phyloP scores from a whole-genome alignment of 2,888 invertebrate species.

The Pristionchus fissidentatus region DNA sequence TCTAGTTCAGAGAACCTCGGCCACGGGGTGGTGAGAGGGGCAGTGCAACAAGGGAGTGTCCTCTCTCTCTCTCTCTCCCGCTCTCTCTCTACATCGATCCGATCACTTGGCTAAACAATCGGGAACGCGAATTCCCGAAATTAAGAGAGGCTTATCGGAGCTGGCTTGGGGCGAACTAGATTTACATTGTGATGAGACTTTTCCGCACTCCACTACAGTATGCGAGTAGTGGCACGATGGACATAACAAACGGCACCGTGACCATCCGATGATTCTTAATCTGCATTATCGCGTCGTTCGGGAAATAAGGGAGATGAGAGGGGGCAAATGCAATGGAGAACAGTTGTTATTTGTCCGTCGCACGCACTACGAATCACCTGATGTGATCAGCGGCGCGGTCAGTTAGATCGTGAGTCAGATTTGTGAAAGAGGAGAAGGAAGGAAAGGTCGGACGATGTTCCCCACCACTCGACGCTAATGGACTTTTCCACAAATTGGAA shows the following conservation, averaged over 20 bases:
- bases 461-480: not conserved
- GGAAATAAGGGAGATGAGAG: no score
- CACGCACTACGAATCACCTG: no score
- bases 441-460: not conserved
- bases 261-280: no score
- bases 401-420: constrained; percentile 24
- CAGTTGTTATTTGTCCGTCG: constrained; percentile 16
- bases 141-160: not conserved
- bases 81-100: constrained; percentile 30
- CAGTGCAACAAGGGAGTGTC: constrained; percentile 23
- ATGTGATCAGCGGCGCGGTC: no score
- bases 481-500: constrained; percentile 25
- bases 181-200: no score
- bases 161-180: no score
- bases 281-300: no score
- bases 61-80: not conserved
- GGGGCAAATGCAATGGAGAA: not conserved
- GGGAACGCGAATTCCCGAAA: no score
- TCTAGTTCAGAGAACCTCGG: no score
- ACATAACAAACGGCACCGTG: no score
- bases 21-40: constrained; percentile 35
- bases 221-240: not conserved
- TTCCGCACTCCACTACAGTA: no score
- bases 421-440: not conserved
- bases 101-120: constrained; percentile 7